Percentiles rank a stretch among this genome's conserved stretches.
Evolutionary conservation across 1,140 invertebrate genomes (phyloP).

Genomic region (Diplogasteroides magnus): DNA sequence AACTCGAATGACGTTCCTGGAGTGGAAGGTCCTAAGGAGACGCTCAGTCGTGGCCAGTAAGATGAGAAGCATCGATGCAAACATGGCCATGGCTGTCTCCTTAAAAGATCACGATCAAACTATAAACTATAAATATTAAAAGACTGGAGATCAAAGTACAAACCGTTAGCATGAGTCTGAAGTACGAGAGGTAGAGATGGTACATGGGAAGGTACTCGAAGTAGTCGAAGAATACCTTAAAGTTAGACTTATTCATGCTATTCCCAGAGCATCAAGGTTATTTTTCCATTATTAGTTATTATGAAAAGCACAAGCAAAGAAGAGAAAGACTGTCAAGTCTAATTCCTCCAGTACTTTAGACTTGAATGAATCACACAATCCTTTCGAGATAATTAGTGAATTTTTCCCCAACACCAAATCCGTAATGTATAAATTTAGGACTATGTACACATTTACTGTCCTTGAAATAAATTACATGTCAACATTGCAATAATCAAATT

Average conservation of each 20-base stretch:
- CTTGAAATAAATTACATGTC: no score
- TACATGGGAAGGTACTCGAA: conserved; percentile 42
- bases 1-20: conserved; percentile 24
- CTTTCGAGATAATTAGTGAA: conserved; percentile 1
- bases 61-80: conserved; percentile 51
- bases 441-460: no score
- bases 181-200: conserved; percentile 44
- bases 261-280: no score
- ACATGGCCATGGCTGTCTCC: conserved; percentile 35
- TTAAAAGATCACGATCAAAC: background rate
- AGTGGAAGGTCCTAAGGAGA: conserved; percentile 46
- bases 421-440: conserved; percentile 6
- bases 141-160: conserved; percentile 23
- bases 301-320: background rate
- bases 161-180: conserved; percentile 47
- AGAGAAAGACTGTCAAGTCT: background rate
- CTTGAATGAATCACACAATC: background rate
- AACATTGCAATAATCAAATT: no score
- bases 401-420: background rate
- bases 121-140: background rate
- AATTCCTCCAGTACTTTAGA: background rate
- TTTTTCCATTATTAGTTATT: background rate
- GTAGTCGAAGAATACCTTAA: conserved; percentile 48
- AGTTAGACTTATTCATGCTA: background rate
- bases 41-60: conserved; percentile 47